Conservation (phyloP, 1,140 invertebrate genomes). For the Druon quercuslanigerum region DNA sequence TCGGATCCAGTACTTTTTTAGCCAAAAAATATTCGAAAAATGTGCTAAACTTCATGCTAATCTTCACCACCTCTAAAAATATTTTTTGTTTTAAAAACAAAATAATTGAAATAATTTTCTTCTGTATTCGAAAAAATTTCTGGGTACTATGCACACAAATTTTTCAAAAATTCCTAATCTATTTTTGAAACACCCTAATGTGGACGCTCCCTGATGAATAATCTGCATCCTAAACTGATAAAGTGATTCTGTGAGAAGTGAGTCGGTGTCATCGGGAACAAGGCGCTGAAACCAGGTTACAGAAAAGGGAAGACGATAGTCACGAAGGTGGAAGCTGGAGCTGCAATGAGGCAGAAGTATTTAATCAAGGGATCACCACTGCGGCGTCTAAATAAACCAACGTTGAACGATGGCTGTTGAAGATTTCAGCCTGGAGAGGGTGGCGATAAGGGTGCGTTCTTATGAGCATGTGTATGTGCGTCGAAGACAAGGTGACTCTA, state of each 20-base stretch:
- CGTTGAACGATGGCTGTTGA: constrained; percentile 61
- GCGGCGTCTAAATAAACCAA: constrained; percentile 63
- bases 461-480: constrained; percentile 39
- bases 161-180: too few species aligned
- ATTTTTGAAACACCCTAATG: too few species aligned
- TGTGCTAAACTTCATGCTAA: too few species aligned
- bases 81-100: too few species aligned
- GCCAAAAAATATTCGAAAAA: too few species aligned
- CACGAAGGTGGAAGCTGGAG: neutral
- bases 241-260: neutral
- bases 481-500: constrained; percentile 62
- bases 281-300: constrained; percentile 13
- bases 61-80: too few species aligned
- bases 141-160: too few species aligned
- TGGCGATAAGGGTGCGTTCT: constrained; percentile 51
- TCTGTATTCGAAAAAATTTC: too few species aligned
- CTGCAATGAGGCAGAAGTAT: constrained; percentile 55
- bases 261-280: neutral
- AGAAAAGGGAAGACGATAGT: constrained; percentile 27
- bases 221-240: neutral
- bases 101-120: too few species aligned
- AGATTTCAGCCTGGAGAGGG: constrained; percentile 56
- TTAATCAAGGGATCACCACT: constrained; percentile 66
- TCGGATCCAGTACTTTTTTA: too few species aligned
- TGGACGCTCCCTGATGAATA: too few species aligned